A percentile compares a stretch with the other conserved stretches of the same genome.
phyloP scores from a whole-genome alignment of 2,888 invertebrate genomes.

The Tetragonisca angustula region DNA sequence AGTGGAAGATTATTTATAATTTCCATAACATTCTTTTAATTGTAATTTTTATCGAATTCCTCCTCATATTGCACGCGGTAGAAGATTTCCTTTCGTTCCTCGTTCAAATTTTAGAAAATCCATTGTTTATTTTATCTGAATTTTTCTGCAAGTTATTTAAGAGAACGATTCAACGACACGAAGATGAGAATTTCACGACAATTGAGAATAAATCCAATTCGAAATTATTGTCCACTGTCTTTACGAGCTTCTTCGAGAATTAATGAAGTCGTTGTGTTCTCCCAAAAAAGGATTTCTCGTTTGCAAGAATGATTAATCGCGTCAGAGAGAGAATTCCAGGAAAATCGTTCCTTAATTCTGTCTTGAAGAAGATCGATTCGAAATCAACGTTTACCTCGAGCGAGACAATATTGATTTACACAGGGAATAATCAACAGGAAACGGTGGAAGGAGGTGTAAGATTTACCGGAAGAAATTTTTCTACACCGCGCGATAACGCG shows the following conservation, averaged over 20 bases:
- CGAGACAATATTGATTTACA: neutral
- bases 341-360: neutral
- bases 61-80: neutral
- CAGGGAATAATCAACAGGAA: no score
- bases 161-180: neutral
- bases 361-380: neutral
- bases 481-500: neutral
- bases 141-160: neutral
- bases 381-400: neutral
- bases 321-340: neutral
- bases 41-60: neutral
- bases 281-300: neutral
- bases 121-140: neutral
- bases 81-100: neutral
- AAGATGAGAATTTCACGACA: neutral
- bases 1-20: neutral
- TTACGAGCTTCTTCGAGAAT: constrained; percentile 3
- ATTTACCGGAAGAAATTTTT: neutral
- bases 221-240: neutral
- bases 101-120: no score
- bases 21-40: no score
- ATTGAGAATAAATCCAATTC: neutral
- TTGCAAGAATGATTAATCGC: neutral
- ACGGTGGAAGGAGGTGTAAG: no score
- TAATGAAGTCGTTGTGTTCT: neutral